Evolutionary conservation across 2,797 vertebrate species (phyloP), one percentile per base, ranked within the genome.

Genomic region (Columba guinea): DNA sequence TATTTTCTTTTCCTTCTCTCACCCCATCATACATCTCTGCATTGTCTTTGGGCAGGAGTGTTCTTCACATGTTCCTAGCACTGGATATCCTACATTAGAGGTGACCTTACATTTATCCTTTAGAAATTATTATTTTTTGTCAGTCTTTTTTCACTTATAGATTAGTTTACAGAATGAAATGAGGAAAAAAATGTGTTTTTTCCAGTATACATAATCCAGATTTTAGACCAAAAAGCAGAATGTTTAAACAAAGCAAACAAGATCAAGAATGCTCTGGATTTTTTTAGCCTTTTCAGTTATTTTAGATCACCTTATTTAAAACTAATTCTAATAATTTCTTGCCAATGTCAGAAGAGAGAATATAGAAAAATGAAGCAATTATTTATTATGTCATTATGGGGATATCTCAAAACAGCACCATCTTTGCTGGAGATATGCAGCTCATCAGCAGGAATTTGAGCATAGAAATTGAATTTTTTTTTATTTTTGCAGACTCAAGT

Each of bases 261-360:
- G 37, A 74, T 49, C 44, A 89, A 63, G 28, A 67, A 78, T 27
- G 27, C 20, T 34, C 68, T 81, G 64, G 22, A 28, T 49, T 10
- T 82, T 81, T 90, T 84, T 59, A 71, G 69, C 65, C 34, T 76
- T 93, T 93, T 78, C 69, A 39, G 84, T 85, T 95, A 88, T 93
- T 96, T 94, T 88, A 60, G 67, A 41, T 63, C 55, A 59, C 84
- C 67, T 88, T 84, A 76, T 93, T 93, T 94, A 86, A 69, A 77
- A 39, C 63, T 70, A 41, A 49, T 90, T 63, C 73, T 84, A 84
- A 94, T 94, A 90, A 84, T 88, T 91, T 86, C 58, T 93, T 73
- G 59, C 58, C 59, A 88, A 59, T 60, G 77, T 71, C 73, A 84
- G 77, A 60, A 49, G 87, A 82, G 49, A 80, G 46, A 87, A 87